phyloP scores from a whole-genome alignment of 2,888 invertebrate species.

The Alcis repandata region DNA sequence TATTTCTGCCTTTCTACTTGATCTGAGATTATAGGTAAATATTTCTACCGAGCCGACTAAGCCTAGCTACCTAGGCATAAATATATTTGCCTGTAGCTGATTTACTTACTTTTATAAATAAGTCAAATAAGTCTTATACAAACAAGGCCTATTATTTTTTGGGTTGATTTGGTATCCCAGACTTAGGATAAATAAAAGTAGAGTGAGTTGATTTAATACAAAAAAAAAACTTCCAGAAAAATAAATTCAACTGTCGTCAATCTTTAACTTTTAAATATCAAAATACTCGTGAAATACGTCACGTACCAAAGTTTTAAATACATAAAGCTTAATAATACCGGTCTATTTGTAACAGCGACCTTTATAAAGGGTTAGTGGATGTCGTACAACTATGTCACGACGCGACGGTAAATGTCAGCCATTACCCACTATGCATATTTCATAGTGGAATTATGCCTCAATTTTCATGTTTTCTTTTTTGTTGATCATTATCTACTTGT shows the following conservation, averaged over 20 bases:
- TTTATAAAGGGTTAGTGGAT: constrained; percentile 59
- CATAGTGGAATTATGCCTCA: constrained; percentile 26
- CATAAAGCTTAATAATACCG: constrained; percentile 24
- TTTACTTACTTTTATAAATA: too few relatives aligned
- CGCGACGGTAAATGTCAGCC: constrained; percentile 40
- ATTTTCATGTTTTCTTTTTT: constrained; percentile 24
- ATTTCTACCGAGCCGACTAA: too few relatives aligned
- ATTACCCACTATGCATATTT: constrained; percentile 36
- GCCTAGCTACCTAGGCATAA: too few relatives aligned
- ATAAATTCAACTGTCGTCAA: background rate
- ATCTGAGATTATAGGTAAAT: too few relatives aligned
- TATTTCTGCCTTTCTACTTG: too few relatives aligned
- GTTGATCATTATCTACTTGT: constrained; percentile 16
- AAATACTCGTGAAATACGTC: background rate
- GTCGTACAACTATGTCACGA: constrained; percentile 57
- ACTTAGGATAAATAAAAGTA: too few relatives aligned
- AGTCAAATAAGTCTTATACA: too few relatives aligned
- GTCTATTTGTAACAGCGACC: constrained; percentile 48
- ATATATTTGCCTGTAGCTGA: too few relatives aligned
- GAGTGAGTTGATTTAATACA: too few relatives aligned
- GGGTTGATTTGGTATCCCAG: too few relatives aligned
- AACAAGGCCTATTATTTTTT: too few relatives aligned
- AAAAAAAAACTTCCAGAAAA: too few relatives aligned
- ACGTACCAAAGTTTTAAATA: constrained; percentile 4
- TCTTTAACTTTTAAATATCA: background rate